A percentile compares a stretch with the other conserved stretches of the same genome.
These are phyloP conservation scores for Choloepus didactylus DNA, from an alignment of 2,797 vertebrate genomes.

Conservation along the genomic window DNA sequence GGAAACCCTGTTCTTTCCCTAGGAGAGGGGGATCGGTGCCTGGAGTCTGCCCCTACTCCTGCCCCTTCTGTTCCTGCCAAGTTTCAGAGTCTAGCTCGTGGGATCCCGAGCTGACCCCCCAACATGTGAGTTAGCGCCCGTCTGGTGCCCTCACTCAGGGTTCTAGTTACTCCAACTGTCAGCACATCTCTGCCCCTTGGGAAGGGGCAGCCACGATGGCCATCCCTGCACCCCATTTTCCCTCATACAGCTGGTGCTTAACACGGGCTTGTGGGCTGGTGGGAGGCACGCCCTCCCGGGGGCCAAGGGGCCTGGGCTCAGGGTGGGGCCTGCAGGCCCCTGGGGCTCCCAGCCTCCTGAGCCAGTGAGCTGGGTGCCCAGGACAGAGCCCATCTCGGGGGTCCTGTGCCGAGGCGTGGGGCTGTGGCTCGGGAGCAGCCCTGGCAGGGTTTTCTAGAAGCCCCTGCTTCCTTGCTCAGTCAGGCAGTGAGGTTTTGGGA, in stretches of 20 bases:
- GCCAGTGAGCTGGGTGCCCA: background rate
- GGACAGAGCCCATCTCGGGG: background rate
- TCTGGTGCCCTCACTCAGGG: background rate
- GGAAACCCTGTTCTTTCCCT: too few species aligned
- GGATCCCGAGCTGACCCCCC: background rate
- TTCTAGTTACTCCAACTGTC: rapidly evolving
- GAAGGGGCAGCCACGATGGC: background rate
- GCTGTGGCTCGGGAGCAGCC: background rate
- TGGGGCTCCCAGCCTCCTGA: background rate
- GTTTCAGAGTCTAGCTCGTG: background rate
- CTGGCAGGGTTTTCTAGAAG: background rate
- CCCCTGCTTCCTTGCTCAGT: background rate
- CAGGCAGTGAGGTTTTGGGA: background rate
- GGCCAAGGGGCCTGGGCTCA: too few species aligned
- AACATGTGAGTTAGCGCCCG: rapidly evolving
- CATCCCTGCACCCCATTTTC: background rate
- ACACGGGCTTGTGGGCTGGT: background rate
- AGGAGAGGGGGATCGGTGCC: background rate
- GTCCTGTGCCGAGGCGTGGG: rapidly evolving
- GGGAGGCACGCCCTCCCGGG: background rate
- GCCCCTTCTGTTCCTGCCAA: rapidly evolving
- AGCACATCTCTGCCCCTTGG: background rate
- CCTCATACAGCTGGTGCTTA: background rate
- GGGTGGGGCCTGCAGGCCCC: background rate
- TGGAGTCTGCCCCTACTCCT: rapidly evolving